These are phyloP conservation scores for Alces alces DNA, from an alignment of 2,113 vertebrate genomes.

Conservation along the genomic window DNA sequence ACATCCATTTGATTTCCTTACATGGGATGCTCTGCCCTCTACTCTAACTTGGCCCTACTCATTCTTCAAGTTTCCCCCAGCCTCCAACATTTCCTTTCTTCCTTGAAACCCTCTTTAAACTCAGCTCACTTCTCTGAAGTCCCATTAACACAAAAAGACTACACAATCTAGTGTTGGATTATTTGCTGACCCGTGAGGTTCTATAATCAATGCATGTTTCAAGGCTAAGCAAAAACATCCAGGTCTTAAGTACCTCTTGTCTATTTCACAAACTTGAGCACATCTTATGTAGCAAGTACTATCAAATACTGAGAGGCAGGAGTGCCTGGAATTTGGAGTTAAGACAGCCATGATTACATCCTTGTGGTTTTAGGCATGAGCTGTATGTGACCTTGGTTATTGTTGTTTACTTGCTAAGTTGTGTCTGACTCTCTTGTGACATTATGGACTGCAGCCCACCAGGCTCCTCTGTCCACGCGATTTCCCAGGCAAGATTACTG, in stretches of 20 bases:
- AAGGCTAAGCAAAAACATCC: background rate
- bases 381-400: background rate
- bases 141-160: background rate
- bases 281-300: background rate
- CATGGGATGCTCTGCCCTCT: background rate
- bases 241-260: background rate
- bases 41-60: background rate
- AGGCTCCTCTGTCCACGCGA: background rate
- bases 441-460: background rate
- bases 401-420: background rate
- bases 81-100: background rate
- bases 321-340: background rate
- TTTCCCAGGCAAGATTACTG: background rate
- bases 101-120: background rate
- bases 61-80: rapidly evolving
- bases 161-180: background rate
- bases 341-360: background rate
- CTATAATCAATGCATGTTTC: background rate
- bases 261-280: background rate
- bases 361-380: background rate
- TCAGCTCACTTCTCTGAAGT: background rate
- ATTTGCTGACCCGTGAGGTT: background rate
- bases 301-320: background rate
- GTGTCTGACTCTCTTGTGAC: background rate
- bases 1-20: background rate